Evolutionary conservation across 2,888 invertebrate species (phyloP).

Genomic region (Tryphoninae sp.): DNA sequence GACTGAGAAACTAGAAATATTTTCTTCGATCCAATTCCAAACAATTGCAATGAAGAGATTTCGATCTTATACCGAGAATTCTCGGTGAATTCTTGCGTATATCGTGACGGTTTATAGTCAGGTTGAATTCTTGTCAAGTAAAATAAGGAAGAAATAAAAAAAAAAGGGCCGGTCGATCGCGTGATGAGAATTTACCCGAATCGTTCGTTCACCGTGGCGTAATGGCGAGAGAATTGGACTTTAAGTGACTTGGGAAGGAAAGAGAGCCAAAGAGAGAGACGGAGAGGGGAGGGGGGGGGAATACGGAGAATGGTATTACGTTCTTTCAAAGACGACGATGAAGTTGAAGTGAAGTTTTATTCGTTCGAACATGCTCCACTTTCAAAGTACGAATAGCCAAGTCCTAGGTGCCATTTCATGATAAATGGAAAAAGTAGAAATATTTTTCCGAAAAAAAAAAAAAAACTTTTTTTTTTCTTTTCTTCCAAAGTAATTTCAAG

Average conservation of each 20-base stretch:
- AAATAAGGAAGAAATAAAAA: background rate
- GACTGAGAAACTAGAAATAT: constrained; percentile 3
- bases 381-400: background rate
- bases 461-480: background rate
- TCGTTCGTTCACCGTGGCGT: constrained; percentile 24
- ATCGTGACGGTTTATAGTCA: constrained; percentile 39
- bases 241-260: constrained; percentile 39
- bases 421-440: background rate
- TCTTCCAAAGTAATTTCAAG: too few relatives aligned
- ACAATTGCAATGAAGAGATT: constrained; percentile 21
- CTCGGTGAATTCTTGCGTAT: background rate
- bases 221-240: constrained; percentile 45
- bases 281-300: background rate
- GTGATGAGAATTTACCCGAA: constrained; percentile 44
- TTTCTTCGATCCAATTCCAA: background rate
- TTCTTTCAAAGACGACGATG: background rate
- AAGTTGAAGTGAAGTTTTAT: constrained; percentile 36
- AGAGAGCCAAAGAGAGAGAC: constrained; percentile 13
- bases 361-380: constrained; percentile 3
- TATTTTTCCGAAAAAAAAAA: background rate
- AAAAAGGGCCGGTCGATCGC: constrained; percentile 29
- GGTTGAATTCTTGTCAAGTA: constrained; percentile 21
- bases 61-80: constrained; percentile 19
- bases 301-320: constrained; percentile 13
- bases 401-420: background rate